phyloP scores from a whole-genome alignment of 1,140 invertebrate species.

The Drosophila biarmipes region DNA sequence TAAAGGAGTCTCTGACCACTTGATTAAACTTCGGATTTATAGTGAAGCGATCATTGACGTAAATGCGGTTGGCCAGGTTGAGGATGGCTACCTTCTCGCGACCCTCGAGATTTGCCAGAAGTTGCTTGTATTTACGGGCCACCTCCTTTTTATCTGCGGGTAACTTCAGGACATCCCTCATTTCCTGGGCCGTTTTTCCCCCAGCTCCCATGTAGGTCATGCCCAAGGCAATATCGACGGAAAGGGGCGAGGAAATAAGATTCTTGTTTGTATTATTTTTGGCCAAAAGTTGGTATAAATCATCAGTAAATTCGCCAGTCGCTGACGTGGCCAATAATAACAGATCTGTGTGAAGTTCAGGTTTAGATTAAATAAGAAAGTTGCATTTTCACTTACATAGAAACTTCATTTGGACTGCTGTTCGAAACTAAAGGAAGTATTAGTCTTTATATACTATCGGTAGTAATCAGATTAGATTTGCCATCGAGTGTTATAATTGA shows the following conservation, averaged over 20 bases:
- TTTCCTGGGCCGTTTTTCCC: slow-evolving; percentile 53
- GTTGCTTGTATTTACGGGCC: too few relatives aligned
- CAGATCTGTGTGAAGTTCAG: not conserved
- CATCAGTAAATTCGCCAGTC: not conserved
- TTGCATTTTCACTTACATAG: not conserved
- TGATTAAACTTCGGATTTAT: too few relatives aligned
- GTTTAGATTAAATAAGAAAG: not conserved
- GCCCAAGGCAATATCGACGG: slow-evolving; percentile 85
- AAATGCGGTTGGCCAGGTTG: too few relatives aligned
- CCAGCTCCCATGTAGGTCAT: slow-evolving; percentile 86
- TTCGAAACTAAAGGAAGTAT: too few relatives aligned
- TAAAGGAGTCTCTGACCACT: too few relatives aligned
- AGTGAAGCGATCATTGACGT: too few relatives aligned
- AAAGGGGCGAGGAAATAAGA: slow-evolving; percentile 52
- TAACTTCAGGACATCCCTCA: too few relatives aligned
- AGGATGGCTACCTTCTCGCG: too few relatives aligned
- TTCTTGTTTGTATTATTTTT: slow-evolving; percentile 77
- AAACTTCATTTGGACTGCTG: not conserved
- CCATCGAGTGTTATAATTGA: not conserved
- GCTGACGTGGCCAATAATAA: not conserved
- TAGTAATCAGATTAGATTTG: not conserved
- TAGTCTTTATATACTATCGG: not conserved
- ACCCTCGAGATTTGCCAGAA: too few relatives aligned
- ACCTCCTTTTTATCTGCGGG: too few relatives aligned
- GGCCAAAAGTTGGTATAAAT: not conserved